A percentile compares a stretch with the other conserved stretches of the same genome.
Conservation (phyloP, 1,140 invertebrate genomes). For the Drosophila pallidifrons region DNA sequence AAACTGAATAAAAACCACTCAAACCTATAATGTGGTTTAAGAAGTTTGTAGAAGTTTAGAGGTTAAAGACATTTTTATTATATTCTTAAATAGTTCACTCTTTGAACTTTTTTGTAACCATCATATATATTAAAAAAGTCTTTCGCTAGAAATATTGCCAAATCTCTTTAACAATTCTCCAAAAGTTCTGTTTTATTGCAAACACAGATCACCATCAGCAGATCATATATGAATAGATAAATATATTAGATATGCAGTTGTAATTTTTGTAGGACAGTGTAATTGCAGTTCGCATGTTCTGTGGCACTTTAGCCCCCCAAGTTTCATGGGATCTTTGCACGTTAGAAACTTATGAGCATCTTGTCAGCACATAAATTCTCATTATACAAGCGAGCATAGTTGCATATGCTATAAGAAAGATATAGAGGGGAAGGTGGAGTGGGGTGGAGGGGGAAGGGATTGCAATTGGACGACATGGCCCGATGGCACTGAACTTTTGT, state of each 20-base stretch:
- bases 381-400: slow-evolving; percentile 44
- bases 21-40: no score
- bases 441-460: background rate
- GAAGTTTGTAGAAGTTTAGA: no score
- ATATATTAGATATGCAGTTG: background rate
- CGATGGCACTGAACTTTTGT: slow-evolving; percentile 80
- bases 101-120: no score
- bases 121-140: no score
- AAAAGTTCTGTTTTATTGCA: no score
- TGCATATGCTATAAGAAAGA: background rate
- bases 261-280: slow-evolving; percentile 37
- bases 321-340: slow-evolving; percentile 40
- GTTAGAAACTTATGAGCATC: slow-evolving; percentile 58
- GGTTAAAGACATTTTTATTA: no score
- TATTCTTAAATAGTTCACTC: no score
- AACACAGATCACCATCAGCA: background rate
- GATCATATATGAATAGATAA: background rate
- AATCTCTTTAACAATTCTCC: no score
- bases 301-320: slow-evolving; percentile 53
- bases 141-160: no score
- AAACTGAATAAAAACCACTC: no score
- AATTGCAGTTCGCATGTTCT: slow-evolving; percentile 70
- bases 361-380: slow-evolving; percentile 80
- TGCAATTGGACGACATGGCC: slow-evolving; percentile 56
- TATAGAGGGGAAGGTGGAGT: background rate